Conservation (phyloP, 2,888 invertebrate genomes). For the Exocentrus adspersus region DNA sequence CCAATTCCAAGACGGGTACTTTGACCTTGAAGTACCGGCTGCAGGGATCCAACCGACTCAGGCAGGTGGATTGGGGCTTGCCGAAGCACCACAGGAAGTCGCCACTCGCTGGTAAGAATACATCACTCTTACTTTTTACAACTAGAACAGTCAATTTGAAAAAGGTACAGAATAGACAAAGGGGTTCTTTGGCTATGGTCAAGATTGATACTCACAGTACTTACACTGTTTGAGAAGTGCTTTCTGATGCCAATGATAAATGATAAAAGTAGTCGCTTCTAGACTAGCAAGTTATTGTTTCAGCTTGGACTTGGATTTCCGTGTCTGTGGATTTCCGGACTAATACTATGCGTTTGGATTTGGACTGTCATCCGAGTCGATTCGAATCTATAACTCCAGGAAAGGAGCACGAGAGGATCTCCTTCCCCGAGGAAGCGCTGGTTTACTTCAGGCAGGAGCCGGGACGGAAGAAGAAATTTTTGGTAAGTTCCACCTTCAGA, state of each 20-base stretch:
- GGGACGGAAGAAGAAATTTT: slow-evolving; percentile 63
- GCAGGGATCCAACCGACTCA: slow-evolving; percentile 55
- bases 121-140: no score
- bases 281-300: no score
- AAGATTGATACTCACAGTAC: no score
- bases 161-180: no score
- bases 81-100: slow-evolving; percentile 61
- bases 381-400: slow-evolving; percentile 57
- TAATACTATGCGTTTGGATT: slow-evolving; percentile 59
- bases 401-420: slow-evolving; percentile 51
- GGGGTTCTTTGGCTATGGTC: no score
- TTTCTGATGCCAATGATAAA: no score
- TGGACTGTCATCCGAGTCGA: slow-evolving; percentile 62
- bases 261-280: no score
- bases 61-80: slow-evolving; percentile 61
- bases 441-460: slow-evolving; percentile 65
- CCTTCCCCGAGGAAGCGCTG: slow-evolving; percentile 61
- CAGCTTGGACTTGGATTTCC: slow-evolving; percentile 63
- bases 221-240: no score
- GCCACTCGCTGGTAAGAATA: slow-evolving; percentile 60
- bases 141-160: no score
- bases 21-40: slow-evolving; percentile 61
- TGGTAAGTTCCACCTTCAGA: no score
- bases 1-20: slow-evolving; percentile 61
- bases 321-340: slow-evolving; percentile 59